Percentiles rank a stretch among this genome's conserved stretches.
Evolutionary conservation across 1,140 invertebrate species (phyloP).

Genomic region (Vollenhovia emeryi): DNA sequence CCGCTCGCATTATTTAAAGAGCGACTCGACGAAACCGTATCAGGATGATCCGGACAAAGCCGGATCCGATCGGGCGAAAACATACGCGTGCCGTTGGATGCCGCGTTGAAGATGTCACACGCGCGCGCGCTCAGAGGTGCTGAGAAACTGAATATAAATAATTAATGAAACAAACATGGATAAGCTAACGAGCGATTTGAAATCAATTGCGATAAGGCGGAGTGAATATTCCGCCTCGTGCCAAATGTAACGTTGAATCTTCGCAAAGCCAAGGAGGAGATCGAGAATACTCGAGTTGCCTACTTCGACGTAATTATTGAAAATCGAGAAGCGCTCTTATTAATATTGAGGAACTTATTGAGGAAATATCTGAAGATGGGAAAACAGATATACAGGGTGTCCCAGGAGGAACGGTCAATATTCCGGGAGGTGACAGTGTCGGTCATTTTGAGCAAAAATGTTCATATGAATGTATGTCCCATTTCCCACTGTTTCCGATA

Average conservation of each 20-base stretch:
- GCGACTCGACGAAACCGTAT: neutral
- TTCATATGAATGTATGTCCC: no score
- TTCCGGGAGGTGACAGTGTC: no score
- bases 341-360: neutral
- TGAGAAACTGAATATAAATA: neutral
- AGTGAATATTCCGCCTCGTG: neutral
- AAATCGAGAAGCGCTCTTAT: neutral
- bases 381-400: no score
- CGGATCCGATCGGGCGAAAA: neutral
- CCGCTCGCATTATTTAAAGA: slow-evolving; percentile 6
- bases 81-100: neutral
- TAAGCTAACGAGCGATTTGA: no score
- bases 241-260: neutral
- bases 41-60: neutral
- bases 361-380: neutral
- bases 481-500: no score
- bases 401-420: no score
- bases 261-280: no score
- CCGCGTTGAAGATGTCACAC: neutral
- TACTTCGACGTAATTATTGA: neutral
- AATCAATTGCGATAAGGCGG: neutral
- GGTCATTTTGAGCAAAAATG: no score
- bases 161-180: no score
- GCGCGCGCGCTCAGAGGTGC: neutral
- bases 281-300: neutral